Evolutionary conservation across 2,797 vertebrate species (phyloP).

Genomic region (Amphiprion clarkii): DNA sequence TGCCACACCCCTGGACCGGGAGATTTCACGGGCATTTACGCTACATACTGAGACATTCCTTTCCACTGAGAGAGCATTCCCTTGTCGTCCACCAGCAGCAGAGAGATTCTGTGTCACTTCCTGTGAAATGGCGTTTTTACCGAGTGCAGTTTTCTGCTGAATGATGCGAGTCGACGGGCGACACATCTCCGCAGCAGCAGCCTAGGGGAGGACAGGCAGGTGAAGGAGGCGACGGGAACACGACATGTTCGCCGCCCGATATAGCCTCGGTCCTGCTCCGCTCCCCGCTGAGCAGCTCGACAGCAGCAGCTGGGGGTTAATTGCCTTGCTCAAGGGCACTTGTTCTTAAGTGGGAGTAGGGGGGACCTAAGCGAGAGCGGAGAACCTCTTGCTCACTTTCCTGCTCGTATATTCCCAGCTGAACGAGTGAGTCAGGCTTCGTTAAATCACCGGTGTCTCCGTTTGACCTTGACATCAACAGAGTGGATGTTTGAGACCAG

Average conservation of each 20-base stretch:
- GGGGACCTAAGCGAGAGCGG: not conserved
- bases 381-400: slow-evolving; percentile 22
- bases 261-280: not conserved
- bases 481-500: not conserved
- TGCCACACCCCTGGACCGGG: slow-evolving; percentile 12
- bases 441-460: not conserved
- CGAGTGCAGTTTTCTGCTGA: not conserved
- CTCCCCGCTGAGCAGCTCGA: slow-evolving; percentile 35
- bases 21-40: slow-evolving; percentile 62
- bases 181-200: not conserved
- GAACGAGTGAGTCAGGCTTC: not conserved
- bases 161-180: not conserved
- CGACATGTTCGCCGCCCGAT: not conserved
- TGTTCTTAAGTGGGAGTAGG: slow-evolving; percentile 12
- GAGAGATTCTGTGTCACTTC: not conserved
- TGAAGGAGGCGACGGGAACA: not conserved
- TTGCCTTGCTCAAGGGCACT: slow-evolving; percentile 57
- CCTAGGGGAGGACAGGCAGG: slow-evolving; percentile 33
- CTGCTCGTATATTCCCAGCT: slow-evolving; percentile 4
- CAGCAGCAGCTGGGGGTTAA: slow-evolving; percentile 60
- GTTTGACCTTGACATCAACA: slow-evolving; percentile 30
- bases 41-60: slow-evolving; percentile 60
- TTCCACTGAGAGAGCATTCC: slow-evolving; percentile 49
- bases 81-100: too few relatives aligned
- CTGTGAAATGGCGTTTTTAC: slow-evolving; percentile 8